phyloP scores from a whole-genome alignment of 2,797 vertebrate genomes.

The Pitangus sulphuratus region DNA sequence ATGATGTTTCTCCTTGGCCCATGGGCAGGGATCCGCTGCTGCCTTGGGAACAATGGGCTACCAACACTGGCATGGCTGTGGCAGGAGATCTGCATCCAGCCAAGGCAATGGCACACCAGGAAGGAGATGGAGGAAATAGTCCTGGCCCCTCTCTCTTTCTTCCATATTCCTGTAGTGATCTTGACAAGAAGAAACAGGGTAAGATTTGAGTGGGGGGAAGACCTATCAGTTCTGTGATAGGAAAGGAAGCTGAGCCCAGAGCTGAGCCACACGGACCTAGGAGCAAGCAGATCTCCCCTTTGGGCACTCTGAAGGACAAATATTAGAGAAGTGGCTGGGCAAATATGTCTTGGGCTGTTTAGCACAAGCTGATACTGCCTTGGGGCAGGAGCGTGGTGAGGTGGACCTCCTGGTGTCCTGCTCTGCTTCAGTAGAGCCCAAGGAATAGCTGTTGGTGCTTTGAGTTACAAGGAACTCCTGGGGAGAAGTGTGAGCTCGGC shows the following conservation, averaged over 20 bases:
- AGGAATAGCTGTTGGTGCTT: not conserved
- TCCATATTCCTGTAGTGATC: not conserved
- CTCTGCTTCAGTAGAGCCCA: not conserved
- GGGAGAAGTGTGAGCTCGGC: not conserved
- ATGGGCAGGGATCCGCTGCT: accelerated
- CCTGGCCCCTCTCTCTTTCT: not conserved
- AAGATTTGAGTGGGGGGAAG: accelerated
- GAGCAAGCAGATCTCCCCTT: not conserved
- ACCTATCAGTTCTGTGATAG: not conserved
- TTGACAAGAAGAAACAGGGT: not conserved
- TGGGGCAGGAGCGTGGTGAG: not conserved
- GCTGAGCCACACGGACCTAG: not conserved
- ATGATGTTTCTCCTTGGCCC: not conserved
- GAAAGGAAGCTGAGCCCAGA: not conserved
- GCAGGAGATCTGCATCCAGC: not conserved
- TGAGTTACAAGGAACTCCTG: not conserved
- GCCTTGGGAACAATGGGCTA: accelerated
- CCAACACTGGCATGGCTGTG: not conserved
- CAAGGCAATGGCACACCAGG: not conserved
- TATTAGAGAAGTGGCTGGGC: not conserved
- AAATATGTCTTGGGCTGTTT: not conserved
- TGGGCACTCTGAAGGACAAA: not conserved
- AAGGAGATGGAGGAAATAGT: not conserved
- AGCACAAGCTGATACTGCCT: not conserved
- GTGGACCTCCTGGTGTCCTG: not conserved